Percentiles rank a stretch among this genome's conserved stretches.
These are phyloP conservation scores for Cyphomyrus discorhynchus DNA, from an alignment of 2,113 vertebrate species.

Conservation along the genomic window DNA sequence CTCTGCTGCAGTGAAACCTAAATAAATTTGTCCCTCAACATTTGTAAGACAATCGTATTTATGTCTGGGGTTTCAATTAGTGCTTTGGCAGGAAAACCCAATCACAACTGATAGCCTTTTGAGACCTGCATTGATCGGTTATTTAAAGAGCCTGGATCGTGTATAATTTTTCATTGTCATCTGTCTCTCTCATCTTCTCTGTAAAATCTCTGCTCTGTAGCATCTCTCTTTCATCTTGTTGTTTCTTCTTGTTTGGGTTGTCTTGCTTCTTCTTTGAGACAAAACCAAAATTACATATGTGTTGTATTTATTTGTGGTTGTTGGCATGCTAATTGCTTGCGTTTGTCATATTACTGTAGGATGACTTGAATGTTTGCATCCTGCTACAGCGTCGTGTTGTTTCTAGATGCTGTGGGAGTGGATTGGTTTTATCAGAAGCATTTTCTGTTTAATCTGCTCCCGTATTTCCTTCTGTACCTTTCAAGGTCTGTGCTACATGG, in stretches of 20 bases:
- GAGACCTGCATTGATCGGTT: constrained; percentile 20
- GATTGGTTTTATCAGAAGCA: neutral
- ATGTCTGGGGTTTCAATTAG: constrained; percentile 26
- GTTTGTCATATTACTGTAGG: neutral
- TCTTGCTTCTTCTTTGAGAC: neutral
- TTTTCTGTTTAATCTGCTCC: neutral
- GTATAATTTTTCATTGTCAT: constrained; percentile 4
- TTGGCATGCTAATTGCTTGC: neutral
- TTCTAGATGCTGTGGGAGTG: neutral
- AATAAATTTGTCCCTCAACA: neutral
- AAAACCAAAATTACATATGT: neutral
- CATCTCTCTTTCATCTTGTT: neutral
- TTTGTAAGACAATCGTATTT: neutral
- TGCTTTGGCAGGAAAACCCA: constrained; percentile 14
- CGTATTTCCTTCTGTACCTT: neutral
- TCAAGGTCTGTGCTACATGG: neutral
- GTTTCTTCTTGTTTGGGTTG: neutral
- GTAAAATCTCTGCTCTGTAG: neutral
- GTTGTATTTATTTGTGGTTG: neutral
- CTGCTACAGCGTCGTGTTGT: neutral
- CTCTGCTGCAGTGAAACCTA: neutral
- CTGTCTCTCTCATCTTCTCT: neutral
- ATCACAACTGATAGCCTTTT: constrained; percentile 25
- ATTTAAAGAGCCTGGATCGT: constrained; percentile 11
- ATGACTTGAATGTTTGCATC: neutral